A percentile compares a stretch with the other conserved stretches of the same genome.
Conservation (phyloP, 2,888 invertebrate species). For the Cerceris rybyensis region DNA sequence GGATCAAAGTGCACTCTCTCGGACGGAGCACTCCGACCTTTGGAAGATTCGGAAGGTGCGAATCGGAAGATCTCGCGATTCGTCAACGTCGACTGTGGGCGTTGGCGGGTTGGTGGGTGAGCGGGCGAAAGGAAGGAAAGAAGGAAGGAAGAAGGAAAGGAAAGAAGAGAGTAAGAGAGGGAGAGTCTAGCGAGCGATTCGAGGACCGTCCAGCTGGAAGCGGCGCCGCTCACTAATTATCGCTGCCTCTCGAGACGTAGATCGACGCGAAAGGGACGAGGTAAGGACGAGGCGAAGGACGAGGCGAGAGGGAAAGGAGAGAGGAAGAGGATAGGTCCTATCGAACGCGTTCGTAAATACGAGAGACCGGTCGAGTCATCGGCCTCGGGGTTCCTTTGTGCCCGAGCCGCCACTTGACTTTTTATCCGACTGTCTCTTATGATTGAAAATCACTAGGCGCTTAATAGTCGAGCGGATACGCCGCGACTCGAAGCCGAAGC, state of each 20-base stretch:
- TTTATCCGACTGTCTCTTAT: conserved; percentile 80
- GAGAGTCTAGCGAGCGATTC: conserved; percentile 62
- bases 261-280: conserved; percentile 55
- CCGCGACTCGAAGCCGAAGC: conserved; percentile 55
- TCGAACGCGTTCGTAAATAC: conserved; percentile 71
- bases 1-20: conserved; percentile 47
- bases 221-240: conserved; percentile 76
- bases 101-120: too few relatives aligned
- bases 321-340: conserved; percentile 41
- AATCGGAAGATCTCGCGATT: not conserved
- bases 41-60: not conserved
- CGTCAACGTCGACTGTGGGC: not conserved
- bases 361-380: conserved; percentile 79
- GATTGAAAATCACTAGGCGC: conserved; percentile 79
- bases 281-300: conserved; percentile 33
- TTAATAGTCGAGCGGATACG: conserved; percentile 75
- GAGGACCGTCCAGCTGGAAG: conserved; percentile 67
- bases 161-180: conserved; percentile 8
- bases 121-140: too few relatives aligned
- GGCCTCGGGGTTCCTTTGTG: conserved; percentile 77
- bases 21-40: not conserved
- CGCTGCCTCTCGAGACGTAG: conserved; percentile 63
- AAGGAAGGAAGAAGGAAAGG: conserved; percentile 1
- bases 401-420: conserved; percentile 77
- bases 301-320: conserved; percentile 20